Base-by-base conservation (phyloP, 2,797 vertebrate species). In the Nyctalus aviator region DNA sequence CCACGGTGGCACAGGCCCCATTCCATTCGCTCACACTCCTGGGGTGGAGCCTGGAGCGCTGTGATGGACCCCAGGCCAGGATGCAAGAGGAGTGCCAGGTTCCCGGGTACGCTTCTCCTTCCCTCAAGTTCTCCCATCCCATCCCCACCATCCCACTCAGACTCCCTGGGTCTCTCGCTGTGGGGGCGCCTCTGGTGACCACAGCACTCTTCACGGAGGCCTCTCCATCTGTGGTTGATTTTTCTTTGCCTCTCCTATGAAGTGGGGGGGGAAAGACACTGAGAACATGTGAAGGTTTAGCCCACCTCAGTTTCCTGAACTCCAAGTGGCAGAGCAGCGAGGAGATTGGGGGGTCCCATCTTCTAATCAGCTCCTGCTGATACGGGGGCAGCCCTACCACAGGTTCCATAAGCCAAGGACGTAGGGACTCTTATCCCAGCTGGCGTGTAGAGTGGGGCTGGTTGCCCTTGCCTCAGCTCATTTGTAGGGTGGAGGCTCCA, bases 201-300 rank as follows among this genome's bases (percentile, higher is more conserved):
- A 57, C 50, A 90, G 73, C 78, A 71, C 53, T 71, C 57, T 78
- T 44, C 18, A 13, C 37, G 10, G 17, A 50, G 44, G 8, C 73
- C 46, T 93, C 27, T 84, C 18, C 27, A 69, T 2, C 73, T 41
- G 6, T 35, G 35, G 11, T 10, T 91, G 48, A 30, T 83, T 94
- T 94, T 90, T 77, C 83, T 85, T 90, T 93, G 75, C 57, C 25
- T 37, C 30, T 62, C 44, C 57, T 89, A 48, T 59, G 55, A 84
- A 72, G 8, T 5, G 57, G 73, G 59, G 73, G n/a, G 75, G 75
- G n/a, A 76, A 85, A 64, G 37, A 79, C 53, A 7, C 15, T 44
- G 66, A 95, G 57, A 77, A 90, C 37, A 90, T 37, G 82, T 68
- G 89, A 73, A 89, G 57, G 35, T 23, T 82, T 69, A 41, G 25